These are phyloP conservation scores for Pampus argenteus DNA, from an alignment of 2,797 vertebrate genomes.

Conservation along the genomic window DNA sequence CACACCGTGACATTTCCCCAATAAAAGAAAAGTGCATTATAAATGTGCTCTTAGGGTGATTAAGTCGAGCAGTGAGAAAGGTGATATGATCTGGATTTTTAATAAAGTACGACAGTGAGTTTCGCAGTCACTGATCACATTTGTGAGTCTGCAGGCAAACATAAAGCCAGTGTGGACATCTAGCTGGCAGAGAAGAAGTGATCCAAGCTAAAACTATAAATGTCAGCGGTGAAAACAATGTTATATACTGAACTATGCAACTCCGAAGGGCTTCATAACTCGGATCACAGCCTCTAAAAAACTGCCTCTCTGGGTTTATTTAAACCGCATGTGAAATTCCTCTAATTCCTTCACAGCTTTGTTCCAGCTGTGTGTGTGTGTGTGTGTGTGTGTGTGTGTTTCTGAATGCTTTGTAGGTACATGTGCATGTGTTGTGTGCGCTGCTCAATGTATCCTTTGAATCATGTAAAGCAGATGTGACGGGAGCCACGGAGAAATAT, in stretches of 20 bases:
- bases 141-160: slow-evolving; percentile 24
- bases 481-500: slow-evolving; percentile 57
- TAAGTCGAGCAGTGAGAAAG: slow-evolving; percentile 40
- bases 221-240: neutral
- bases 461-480: slow-evolving; percentile 50
- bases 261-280: slow-evolving; percentile 4
- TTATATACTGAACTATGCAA: neutral
- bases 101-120: slow-evolving; percentile 34
- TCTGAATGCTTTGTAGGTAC: neutral
- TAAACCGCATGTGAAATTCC: slow-evolving; percentile 72
- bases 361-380: slow-evolving; percentile 42
- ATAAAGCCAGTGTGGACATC: no score
- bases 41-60: slow-evolving; percentile 80
- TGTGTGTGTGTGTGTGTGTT: no score
- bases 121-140: slow-evolving; percentile 24
- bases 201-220: no score
- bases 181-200: no score
- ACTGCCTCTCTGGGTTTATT: slow-evolving; percentile 25
- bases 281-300: slow-evolving; percentile 14
- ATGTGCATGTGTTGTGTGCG: slow-evolving; percentile 5
- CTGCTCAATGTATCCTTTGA: slow-evolving; percentile 59
- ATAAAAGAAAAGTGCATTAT: slow-evolving; percentile 68
- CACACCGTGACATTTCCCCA: slow-evolving; percentile 64
- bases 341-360: slow-evolving; percentile 51
- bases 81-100: slow-evolving; percentile 51